Conservation (phyloP, 2,113 vertebrate species). For the Taurulus bubalis region DNA sequence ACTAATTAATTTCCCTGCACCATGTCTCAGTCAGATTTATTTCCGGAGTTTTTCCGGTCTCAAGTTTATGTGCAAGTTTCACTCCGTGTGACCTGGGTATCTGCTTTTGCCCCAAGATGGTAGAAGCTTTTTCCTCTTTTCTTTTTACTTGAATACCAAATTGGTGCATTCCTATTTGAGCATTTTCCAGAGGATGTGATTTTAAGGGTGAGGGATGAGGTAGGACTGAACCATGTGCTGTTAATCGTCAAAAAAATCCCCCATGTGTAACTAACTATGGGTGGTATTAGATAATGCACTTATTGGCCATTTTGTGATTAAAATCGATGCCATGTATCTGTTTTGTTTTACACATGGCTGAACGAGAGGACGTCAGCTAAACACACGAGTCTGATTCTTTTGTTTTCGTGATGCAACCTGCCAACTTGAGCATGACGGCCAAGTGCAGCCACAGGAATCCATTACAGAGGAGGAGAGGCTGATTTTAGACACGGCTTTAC, state of each 20-base stretch:
- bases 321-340: constrained; percentile 43
- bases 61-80: background rate
- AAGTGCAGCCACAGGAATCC: constrained; percentile 69
- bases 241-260: constrained; percentile 34
- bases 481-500: constrained; percentile 57
- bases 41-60: background rate
- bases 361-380: constrained; percentile 45
- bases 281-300: constrained; percentile 16
- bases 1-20: constrained; percentile 22
- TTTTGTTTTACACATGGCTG: constrained; percentile 64
- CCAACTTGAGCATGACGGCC: constrained; percentile 65
- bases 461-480: constrained; percentile 53
- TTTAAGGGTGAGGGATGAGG: constrained; percentile 22
- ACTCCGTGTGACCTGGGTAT: background rate
- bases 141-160: constrained; percentile 27
- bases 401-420: constrained; percentile 59
- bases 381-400: constrained; percentile 38
- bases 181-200: constrained; percentile 22
- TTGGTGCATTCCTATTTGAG: constrained; percentile 3
- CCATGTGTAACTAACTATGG: constrained; percentile 21
- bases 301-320: constrained; percentile 31
- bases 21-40: constrained; percentile 3
- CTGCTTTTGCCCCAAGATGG: background rate
- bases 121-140: background rate
- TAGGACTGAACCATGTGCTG: constrained; percentile 25